phyloP scores from a whole-genome alignment of 2,888 invertebrate species.

The Lagria hirta region DNA sequence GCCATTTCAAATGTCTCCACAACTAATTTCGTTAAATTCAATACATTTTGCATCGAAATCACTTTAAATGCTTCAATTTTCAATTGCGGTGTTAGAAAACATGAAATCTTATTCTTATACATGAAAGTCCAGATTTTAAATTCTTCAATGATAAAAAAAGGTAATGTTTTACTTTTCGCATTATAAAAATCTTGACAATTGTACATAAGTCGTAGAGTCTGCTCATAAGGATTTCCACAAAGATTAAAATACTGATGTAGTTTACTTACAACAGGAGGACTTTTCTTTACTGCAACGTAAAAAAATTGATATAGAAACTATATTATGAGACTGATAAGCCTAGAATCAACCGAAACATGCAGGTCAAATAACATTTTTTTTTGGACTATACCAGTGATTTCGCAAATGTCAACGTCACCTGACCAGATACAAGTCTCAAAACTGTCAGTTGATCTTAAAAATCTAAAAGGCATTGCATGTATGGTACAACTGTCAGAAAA shows the following conservation, averaged over 20 bases:
- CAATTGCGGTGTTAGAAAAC: constrained; percentile 57
- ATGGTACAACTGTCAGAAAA: no score
- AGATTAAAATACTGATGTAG: constrained; percentile 46
- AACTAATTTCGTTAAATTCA: constrained; percentile 64
- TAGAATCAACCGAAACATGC: no score
- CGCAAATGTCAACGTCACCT: no score
- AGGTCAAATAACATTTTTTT: no score
- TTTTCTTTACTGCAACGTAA: constrained; percentile 49
- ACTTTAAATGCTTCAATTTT: constrained; percentile 75
- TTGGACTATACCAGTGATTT: no score
- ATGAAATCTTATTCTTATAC: constrained; percentile 52
- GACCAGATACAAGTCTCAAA: no score
- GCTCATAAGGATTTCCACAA: constrained; percentile 62
- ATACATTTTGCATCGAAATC: constrained; percentile 67
- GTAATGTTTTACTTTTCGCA: constrained; percentile 63
- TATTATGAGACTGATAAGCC: no score
- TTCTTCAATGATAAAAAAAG: constrained; percentile 65
- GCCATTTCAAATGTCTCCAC: constrained; percentile 65
- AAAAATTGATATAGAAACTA: not conserved
- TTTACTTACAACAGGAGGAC: constrained; percentile 48
- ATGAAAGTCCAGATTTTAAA: constrained; percentile 58
- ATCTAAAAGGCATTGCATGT: no score
- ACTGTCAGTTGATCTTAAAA: no score
- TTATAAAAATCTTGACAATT: constrained; percentile 65
- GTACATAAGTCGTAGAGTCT: constrained; percentile 61